These are phyloP conservation scores for Seira musarum DNA, from an alignment of 2,888 invertebrate species.

Conservation along the genomic window DNA sequence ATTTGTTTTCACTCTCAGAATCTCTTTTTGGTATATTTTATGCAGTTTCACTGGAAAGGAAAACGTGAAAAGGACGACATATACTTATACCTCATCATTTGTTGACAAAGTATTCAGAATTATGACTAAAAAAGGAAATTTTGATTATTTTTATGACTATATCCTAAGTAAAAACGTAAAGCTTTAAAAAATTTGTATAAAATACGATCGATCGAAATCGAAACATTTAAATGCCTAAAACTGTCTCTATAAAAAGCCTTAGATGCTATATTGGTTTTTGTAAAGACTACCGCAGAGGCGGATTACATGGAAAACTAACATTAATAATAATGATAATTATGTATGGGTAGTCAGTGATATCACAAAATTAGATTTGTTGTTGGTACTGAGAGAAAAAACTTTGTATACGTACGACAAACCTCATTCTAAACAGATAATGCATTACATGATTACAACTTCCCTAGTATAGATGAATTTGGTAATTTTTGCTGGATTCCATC, in stretches of 20 bases:
- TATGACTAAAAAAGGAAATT: background rate
- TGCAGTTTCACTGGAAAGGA: too few species aligned
- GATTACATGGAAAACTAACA: conserved; percentile 9
- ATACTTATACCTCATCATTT: too few species aligned
- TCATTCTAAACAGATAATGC: too few species aligned
- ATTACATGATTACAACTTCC: background rate
- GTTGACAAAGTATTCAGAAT: too few species aligned
- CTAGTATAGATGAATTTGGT: background rate
- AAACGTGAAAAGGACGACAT: too few species aligned
- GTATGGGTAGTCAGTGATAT: conserved; percentile 67
- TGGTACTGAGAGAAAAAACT: conserved; percentile 49
- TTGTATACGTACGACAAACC: background rate
- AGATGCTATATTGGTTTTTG: background rate
- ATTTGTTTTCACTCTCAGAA: conserved; percentile 31
- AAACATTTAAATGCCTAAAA: background rate
- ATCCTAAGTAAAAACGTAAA: background rate
- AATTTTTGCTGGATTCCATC: background rate
- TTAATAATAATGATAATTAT: conserved; percentile 25
- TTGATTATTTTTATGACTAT: background rate
- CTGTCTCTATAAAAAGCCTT: background rate
- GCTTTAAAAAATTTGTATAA: background rate
- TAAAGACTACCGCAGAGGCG: background rate
- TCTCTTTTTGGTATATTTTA: background rate
- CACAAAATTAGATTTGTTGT: conserved; percentile 69
- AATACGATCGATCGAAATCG: background rate